Evolutionary conservation across 2,888 invertebrate genomes (phyloP), one percentile per base, ranked within the genome.

Genomic region (Carterocephalus palaemon): DNA sequence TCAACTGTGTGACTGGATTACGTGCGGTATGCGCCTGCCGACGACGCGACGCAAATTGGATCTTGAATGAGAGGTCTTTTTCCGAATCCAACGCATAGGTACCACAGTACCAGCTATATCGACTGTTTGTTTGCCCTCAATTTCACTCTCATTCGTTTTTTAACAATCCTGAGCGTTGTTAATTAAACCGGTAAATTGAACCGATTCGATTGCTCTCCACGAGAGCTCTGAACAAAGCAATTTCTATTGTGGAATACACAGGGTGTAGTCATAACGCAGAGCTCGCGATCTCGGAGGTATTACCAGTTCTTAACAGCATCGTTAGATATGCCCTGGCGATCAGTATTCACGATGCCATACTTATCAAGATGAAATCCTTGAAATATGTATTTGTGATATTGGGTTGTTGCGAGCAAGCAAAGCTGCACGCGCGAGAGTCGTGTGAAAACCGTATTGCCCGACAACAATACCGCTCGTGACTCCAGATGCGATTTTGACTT

Each of bases 381-480:
- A 73, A 70, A 72, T 76, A 73, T 68, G 62, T 69, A 67, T 67
- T 68, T 67, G 63, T 61, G 67, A 70, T 72, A 72, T 72, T 64
- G 59, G 64, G 65, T 62, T n/a, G n/a, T n/a, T n/a, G n/a, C n/a
- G n/a, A n/a, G n/a, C n/a, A n/a, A n/a, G 64, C 62, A 56, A 46
- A 60, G 56, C 58, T 64, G 69, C 71, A 70, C 70, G 72, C 71
- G 69, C 70, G 61, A 63, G 62, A 59, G 62, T 70, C 73, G 78
- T 76, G 78, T 78, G 78, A 79, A 78, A 74, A 69, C 65, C 67
- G 66, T 74, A 74, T 74, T 72, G 70, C 65, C 60, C 62, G 62
- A 61, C 71, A 67, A 76, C 77, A 82, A 76, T 79, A 67, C 74
- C 56, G 64, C 67, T 82, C 83, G 84, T 83, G 84, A 83, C 81